phyloP scores from a whole-genome alignment of 2,113 vertebrate genomes.

The Blennius ocellaris region DNA sequence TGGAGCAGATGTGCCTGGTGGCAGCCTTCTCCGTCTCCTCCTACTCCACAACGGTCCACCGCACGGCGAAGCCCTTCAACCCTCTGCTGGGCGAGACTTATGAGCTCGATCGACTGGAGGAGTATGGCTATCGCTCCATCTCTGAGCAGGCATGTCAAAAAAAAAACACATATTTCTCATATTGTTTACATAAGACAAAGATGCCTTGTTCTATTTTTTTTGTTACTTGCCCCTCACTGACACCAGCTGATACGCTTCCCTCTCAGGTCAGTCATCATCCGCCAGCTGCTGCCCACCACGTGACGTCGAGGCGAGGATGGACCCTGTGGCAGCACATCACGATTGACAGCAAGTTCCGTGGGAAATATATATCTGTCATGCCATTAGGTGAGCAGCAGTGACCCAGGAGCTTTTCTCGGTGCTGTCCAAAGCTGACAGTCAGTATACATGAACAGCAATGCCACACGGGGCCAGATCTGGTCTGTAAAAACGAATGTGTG shows the following conservation, averaged over 20 bases:
- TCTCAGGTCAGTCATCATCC: constrained; percentile 95
- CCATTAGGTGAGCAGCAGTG: constrained; percentile 86
- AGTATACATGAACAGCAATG: background rate
- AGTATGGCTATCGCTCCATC: constrained; percentile 81
- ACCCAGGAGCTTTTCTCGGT: background rate
- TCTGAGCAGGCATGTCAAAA: constrained; percentile 81
- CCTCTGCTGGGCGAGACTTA: constrained; percentile 84
- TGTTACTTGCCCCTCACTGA: constrained; percentile 22
- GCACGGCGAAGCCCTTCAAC: constrained; percentile 84
- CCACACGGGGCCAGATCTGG: background rate
- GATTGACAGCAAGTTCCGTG: constrained; percentile 97
- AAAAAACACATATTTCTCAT: no score
- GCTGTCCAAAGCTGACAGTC: background rate
- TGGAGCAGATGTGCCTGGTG: constrained; percentile 84
- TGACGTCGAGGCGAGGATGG: constrained; percentile 92
- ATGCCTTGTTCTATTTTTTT: background rate
- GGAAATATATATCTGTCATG: constrained; percentile 97
- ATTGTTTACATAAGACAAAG: background rate
- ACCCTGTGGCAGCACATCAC: constrained; percentile 96
- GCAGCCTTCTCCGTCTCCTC: constrained; percentile 83
- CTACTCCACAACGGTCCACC: constrained; percentile 82
- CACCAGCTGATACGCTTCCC: constrained; percentile 26
- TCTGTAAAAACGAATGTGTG: background rate
- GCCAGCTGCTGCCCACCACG: constrained; percentile 93
- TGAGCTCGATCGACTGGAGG: constrained; percentile 81